Conservation (phyloP, 2,113 vertebrate species). For the Oxyura jamaicensis region DNA sequence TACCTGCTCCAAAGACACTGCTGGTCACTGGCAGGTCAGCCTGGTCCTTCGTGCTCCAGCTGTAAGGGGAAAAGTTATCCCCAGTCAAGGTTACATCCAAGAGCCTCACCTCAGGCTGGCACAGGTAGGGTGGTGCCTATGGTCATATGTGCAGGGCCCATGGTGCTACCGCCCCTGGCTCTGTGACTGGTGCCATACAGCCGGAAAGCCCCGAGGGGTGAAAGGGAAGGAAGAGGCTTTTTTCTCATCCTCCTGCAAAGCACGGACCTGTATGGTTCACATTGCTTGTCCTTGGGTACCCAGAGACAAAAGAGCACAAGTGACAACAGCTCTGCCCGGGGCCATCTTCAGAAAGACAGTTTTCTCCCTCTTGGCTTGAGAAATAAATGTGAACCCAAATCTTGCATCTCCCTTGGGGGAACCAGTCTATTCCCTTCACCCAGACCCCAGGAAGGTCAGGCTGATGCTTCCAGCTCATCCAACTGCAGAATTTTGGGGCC, state of each 20-base stretch:
- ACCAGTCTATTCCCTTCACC: background rate
- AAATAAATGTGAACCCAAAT: background rate
- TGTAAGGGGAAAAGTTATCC: background rate
- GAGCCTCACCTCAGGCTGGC: background rate
- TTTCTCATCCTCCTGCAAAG: background rate
- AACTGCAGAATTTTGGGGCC: background rate
- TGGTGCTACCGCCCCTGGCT: background rate
- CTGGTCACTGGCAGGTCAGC: background rate
- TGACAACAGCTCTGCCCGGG: background rate
- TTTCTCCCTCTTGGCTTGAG: background rate
- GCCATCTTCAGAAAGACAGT: background rate
- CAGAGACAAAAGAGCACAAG: background rate
- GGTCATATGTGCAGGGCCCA: background rate
- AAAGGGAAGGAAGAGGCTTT: background rate
- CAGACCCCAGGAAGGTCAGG: background rate
- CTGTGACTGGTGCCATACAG: background rate
- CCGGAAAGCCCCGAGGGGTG: background rate
- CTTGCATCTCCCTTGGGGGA: background rate
- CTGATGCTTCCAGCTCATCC: background rate
- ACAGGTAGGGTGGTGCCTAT: background rate
- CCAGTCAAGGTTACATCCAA: background rate
- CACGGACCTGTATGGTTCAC: background rate
- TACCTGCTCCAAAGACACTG: background rate
- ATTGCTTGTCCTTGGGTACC: background rate
- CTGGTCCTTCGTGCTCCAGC: background rate